phyloP scores from a whole-genome alignment of 1,140 invertebrate species.

The Ceratina calcarata region DNA sequence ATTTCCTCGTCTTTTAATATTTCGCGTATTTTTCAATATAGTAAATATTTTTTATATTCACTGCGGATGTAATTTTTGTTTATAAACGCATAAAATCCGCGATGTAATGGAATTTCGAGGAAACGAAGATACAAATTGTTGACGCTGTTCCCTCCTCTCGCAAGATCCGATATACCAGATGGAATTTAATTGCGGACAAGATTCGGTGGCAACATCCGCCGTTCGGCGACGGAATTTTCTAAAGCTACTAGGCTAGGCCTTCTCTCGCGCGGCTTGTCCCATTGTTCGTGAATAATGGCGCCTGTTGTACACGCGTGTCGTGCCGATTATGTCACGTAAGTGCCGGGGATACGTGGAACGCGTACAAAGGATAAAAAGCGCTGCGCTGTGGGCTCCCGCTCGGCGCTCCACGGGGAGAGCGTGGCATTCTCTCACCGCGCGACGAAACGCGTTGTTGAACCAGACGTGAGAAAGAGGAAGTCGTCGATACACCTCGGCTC shows the following conservation, averaged over 20 bases:
- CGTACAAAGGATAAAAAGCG: constrained; percentile 56
- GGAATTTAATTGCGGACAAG: constrained; percentile 45
- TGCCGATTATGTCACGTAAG: constrained; percentile 62
- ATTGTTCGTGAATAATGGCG: constrained; percentile 61
- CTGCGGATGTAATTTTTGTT: too few species aligned
- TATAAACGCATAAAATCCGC: too few species aligned
- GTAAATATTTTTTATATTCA: too few species aligned
- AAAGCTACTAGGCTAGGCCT: constrained; percentile 15
- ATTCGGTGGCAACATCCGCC: constrained; percentile 42
- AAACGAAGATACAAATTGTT: too few species aligned
- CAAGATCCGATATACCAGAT: neutral
- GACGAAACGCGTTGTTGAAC: constrained; percentile 23
- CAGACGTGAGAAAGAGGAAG: constrained; percentile 57
- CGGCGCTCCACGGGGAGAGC: constrained; percentile 3
- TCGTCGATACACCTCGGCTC: constrained; percentile 13
- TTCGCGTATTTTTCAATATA: too few species aligned
- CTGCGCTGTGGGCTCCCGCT: neutral
- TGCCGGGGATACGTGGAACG: constrained; percentile 52
- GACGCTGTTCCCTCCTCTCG: too few species aligned
- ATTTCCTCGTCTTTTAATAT: too few species aligned
- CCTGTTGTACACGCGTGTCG: constrained; percentile 55
- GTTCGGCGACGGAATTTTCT: constrained; percentile 45
- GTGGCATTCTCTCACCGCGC: constrained; percentile 7
- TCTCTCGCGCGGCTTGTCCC: constrained; percentile 33
- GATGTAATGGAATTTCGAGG: too few species aligned